Percentiles rank a stretch among this genome's conserved stretches.
Conservation (phyloP, 2,797 vertebrate species). For the Chiroxiphia lanceolata region DNA sequence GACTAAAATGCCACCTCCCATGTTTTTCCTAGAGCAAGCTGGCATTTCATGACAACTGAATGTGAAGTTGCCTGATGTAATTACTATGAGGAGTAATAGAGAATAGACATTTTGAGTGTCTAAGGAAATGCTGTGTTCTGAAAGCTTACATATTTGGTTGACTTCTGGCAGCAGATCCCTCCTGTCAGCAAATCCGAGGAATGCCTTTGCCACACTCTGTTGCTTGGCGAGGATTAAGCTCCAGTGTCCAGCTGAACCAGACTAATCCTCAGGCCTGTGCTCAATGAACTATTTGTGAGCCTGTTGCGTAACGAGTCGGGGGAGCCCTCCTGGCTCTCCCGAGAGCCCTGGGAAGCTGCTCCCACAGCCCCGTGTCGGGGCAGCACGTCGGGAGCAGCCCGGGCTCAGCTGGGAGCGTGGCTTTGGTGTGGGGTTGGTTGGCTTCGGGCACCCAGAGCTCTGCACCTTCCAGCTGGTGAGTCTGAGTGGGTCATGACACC, state of each 20-base stretch:
- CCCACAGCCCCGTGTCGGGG: rapidly evolving
- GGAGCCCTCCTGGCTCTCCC: background rate
- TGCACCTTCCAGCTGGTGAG: background rate
- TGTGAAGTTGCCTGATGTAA: background rate
- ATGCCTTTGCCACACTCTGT: conserved; percentile 1
- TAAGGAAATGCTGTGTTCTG: background rate
- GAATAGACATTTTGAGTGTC: background rate
- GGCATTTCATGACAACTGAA: background rate
- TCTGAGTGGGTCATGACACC: background rate
- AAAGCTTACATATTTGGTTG: conserved; percentile 13
- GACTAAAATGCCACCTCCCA: background rate
- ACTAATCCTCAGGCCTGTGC: background rate
- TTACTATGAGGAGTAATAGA: background rate
- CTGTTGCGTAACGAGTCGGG: background rate
- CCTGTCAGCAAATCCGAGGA: conserved; percentile 39
- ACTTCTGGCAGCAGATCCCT: conserved; percentile 18
- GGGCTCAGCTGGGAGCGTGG: background rate
- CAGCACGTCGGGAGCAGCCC: background rate
- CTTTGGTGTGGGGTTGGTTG: background rate
- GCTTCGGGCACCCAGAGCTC: background rate
- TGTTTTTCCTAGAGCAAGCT: background rate
- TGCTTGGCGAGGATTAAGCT: conserved; percentile 8
- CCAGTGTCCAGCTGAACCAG: conserved; percentile 6
- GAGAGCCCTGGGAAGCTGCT: background rate
- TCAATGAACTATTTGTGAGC: background rate